Conservation (phyloP, 2,888 invertebrate species). For the Trachelus tabidus region DNA sequence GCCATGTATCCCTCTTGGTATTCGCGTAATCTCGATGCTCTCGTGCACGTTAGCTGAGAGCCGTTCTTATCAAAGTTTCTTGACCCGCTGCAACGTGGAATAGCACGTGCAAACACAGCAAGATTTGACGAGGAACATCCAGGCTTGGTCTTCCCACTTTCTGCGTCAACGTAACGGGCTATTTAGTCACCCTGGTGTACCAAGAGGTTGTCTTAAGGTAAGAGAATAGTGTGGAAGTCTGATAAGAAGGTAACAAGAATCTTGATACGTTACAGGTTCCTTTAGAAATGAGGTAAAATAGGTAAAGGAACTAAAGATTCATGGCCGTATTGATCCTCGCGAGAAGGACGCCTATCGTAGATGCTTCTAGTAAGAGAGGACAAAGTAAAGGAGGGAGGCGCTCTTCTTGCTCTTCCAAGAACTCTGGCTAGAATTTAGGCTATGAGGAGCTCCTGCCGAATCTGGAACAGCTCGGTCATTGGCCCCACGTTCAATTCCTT, state of each 20-base stretch:
- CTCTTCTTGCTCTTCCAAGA: conserved; percentile 28
- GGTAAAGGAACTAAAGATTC: neutral
- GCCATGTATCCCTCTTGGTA: neutral
- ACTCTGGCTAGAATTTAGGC: conserved; percentile 64
- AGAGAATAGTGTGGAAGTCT: conserved; percentile 4
- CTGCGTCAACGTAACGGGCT: neutral
- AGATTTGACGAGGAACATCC: conserved; percentile 20
- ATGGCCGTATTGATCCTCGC: neutral
- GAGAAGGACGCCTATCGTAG: neutral
- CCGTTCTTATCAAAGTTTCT: conserved; percentile 25
- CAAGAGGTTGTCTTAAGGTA: neutral
- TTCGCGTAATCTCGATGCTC: neutral
- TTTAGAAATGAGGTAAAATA: neutral
- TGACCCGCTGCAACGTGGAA: conserved; percentile 40
- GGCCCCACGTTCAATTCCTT: conserved; percentile 48
- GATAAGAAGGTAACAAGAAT: too few species aligned
- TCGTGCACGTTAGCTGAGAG: neutral
- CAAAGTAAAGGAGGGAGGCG: conserved; percentile 6
- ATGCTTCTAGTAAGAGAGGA: neutral
- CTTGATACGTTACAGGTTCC: neutral
- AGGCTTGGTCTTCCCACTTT: conserved; percentile 8
- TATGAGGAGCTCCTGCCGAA: conserved; percentile 61
- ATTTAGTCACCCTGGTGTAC: neutral
- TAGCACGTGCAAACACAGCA: conserved; percentile 37
- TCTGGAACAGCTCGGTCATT: conserved; percentile 63